Percentiles rank a stretch among this genome's conserved stretches.
phyloP scores from a whole-genome alignment of 2,888 invertebrate genomes.

The Cheilosia scutellata region DNA sequence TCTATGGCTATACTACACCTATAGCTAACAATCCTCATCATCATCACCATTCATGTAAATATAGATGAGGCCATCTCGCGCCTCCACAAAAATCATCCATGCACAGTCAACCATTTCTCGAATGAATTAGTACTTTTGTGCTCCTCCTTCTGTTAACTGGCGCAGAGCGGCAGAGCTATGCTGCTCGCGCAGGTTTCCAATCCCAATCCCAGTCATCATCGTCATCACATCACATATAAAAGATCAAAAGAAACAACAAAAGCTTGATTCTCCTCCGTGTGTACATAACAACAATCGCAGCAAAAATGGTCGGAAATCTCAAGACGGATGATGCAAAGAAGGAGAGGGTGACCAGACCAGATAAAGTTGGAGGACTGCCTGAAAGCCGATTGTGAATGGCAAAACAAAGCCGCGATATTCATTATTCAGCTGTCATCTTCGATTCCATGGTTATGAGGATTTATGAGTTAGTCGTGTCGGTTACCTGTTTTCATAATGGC shows the following conservation, averaged over 20 bases:
- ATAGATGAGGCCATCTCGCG: conserved; percentile 13
- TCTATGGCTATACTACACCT: neutral
- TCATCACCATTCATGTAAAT: conserved; percentile 17
- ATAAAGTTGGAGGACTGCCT: conserved; percentile 48
- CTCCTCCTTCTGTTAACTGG: conserved; percentile 60
- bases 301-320: conserved; percentile 36
- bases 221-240: conserved; percentile 29
- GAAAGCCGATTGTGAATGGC: conserved; percentile 69
- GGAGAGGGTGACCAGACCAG: conserved; percentile 47
- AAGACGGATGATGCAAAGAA: conserved; percentile 12
- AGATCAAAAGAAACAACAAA: conserved; percentile 44
- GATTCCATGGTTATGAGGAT: conserved; percentile 76
- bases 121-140: conserved; percentile 70
- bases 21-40: neutral
- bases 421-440: conserved; percentile 76
- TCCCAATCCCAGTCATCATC: conserved; percentile 62
- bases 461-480: conserved; percentile 73
- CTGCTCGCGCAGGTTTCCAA: conserved; percentile 47
- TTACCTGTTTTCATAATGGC: conserved; percentile 75
- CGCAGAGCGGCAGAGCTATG: conserved; percentile 13
- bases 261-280: conserved; percentile 52
- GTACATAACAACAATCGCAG: conserved; percentile 11
- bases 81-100: conserved; percentile 23
- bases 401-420: conserved; percentile 74
- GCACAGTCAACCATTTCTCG: conserved; percentile 61